These are phyloP conservation scores for Ectemnius continuus DNA, from an alignment of 2,888 invertebrate genomes.

Conservation along the genomic window DNA sequence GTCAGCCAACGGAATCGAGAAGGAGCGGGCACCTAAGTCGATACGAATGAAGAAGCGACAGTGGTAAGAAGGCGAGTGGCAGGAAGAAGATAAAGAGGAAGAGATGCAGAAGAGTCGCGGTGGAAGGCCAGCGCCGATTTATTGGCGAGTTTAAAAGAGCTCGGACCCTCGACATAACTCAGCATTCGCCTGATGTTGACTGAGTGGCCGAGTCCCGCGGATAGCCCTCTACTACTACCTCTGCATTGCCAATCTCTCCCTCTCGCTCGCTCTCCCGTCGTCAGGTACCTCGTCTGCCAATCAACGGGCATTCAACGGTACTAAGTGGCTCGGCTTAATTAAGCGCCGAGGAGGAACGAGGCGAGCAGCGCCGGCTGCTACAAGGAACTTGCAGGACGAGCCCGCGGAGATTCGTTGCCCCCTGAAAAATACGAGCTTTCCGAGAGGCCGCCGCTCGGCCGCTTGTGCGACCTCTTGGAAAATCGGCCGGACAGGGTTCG, in stretches of 20 bases:
- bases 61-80: neutral
- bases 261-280: slow-evolving; percentile 42
- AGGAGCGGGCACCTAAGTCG: neutral
- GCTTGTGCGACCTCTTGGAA: slow-evolving; percentile 47
- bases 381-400: slow-evolving; percentile 39
- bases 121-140: slow-evolving; percentile 64
- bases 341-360: slow-evolving; percentile 56
- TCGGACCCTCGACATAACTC: slow-evolving; percentile 73
- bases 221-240: slow-evolving; percentile 50
- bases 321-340: slow-evolving; percentile 72
- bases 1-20: slow-evolving; percentile 11
- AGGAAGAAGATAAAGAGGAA: slow-evolving; percentile 13
- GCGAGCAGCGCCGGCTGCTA: slow-evolving; percentile 17
- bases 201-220: slow-evolving; percentile 68
- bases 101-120: slow-evolving; percentile 36
- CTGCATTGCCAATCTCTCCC: slow-evolving; percentile 27
- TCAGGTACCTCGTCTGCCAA: slow-evolving; percentile 67
- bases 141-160: slow-evolving; percentile 73
- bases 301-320: slow-evolving; percentile 71
- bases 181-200: slow-evolving; percentile 69
- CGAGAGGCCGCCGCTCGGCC: neutral
- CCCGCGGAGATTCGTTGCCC: slow-evolving; percentile 34
- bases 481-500: slow-evolving; percentile 43
- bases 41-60: no score
- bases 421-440: slow-evolving; percentile 48